Conservation (phyloP, 2,113 vertebrate genomes). For the Polypterus bichir region DNA sequence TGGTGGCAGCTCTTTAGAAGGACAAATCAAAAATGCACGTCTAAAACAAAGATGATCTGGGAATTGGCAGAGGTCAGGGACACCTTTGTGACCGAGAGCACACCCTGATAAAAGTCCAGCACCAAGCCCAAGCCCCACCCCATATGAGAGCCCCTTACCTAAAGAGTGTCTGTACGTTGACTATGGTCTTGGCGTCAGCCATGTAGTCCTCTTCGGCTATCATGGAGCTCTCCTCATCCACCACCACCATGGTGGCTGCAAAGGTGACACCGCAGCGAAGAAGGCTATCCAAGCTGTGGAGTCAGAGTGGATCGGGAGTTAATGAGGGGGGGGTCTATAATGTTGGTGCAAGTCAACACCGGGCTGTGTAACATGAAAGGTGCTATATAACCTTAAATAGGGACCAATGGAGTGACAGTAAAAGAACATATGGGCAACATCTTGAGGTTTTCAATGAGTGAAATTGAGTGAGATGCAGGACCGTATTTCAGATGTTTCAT, state of each 20-base stretch:
- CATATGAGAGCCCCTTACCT: conserved; percentile 31
- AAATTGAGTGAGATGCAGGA: too few relatives aligned
- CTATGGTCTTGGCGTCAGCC: conserved; percentile 67
- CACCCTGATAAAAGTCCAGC: too few relatives aligned
- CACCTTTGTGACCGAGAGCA: too few relatives aligned
- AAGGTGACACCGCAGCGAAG: conserved; percentile 62
- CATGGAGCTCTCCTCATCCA: conserved; percentile 71
- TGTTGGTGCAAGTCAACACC: neutral
- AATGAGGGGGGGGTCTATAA: neutral
- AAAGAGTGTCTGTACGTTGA: conserved; percentile 66
- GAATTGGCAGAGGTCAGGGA: too few relatives aligned
- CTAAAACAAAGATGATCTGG: too few relatives aligned
- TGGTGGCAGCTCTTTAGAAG: too few relatives aligned
- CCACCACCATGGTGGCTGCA: conserved; percentile 65
- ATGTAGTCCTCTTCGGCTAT: conserved; percentile 70
- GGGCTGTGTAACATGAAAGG: neutral
- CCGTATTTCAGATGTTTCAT: too few relatives aligned
- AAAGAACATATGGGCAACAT: too few relatives aligned
- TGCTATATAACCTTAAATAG: neutral
- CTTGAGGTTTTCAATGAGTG: too few relatives aligned
- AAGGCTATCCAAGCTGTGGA: conserved; percentile 55
- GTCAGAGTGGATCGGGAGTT: neutral
- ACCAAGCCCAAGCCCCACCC: too few relatives aligned
- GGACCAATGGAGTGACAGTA: neutral
- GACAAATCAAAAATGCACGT: too few relatives aligned